Percentiles rank a stretch among this genome's conserved stretches.
phyloP scores from a whole-genome alignment of 2,797 vertebrate genomes.

The Sebastes matsubarae region DNA sequence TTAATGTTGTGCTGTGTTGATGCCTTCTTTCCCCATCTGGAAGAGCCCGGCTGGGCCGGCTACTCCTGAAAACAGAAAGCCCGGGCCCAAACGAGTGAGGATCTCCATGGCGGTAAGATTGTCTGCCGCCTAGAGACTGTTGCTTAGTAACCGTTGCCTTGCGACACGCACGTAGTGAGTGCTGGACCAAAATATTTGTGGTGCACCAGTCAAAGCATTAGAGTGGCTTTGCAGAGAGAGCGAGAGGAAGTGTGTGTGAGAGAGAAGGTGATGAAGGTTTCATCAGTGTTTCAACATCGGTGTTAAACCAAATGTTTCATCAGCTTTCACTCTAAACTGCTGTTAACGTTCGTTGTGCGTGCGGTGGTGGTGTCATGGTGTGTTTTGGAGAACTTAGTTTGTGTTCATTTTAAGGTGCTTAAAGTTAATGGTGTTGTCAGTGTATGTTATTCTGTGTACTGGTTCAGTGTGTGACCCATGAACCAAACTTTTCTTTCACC shows the following conservation, averaged over 20 bases:
- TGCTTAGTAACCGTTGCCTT: slow-evolving; percentile 80
- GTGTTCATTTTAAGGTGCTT: slow-evolving; percentile 2
- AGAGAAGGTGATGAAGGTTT: slow-evolving; percentile 14
- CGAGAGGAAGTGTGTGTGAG: not conserved
- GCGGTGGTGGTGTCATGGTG: not conserved
- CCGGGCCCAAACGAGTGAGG: slow-evolving; percentile 91
- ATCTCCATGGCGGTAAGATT: slow-evolving; percentile 92
- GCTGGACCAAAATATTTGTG: slow-evolving; percentile 71
- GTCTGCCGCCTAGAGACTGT: slow-evolving; percentile 78
- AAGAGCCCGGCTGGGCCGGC: slow-evolving; percentile 81
- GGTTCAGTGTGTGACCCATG: not conserved
- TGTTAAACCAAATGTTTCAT: slow-evolving; percentile 16
- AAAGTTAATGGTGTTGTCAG: not conserved
- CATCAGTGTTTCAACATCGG: slow-evolving; percentile 1
- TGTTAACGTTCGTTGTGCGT: not conserved
- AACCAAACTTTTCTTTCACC: not conserved
- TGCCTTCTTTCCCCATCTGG: slow-evolving; percentile 62
- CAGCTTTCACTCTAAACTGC: slow-evolving; percentile 19
- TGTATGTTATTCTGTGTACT: not conserved
- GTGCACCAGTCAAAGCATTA: slow-evolving; percentile 49
- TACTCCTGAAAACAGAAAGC: slow-evolving; percentile 86
- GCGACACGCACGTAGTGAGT: slow-evolving; percentile 63
- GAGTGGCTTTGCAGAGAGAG: slow-evolving; percentile 59
- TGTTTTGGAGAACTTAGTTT: not conserved
- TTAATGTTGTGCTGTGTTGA: slow-evolving; percentile 72